Evolutionary conservation across 2,888 invertebrate species (phyloP).

Genomic region (Amblyjoppa fuscipennis): DNA sequence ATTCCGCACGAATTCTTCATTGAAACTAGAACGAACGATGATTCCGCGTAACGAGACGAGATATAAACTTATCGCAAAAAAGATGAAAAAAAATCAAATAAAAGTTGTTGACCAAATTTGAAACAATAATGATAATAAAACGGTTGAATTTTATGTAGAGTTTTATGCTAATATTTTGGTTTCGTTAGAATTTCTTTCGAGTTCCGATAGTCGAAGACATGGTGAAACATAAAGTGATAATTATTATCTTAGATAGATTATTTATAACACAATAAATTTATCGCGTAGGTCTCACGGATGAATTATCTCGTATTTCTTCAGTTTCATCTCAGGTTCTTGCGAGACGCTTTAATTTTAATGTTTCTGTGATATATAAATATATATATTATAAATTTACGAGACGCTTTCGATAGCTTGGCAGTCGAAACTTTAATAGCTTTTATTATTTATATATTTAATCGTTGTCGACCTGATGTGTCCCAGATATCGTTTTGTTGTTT

Average conservation of each 20-base stretch:
- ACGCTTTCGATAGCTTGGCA: constrained; percentile 1
- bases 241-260: constrained; percentile 59
- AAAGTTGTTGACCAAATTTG: constrained; percentile 66
- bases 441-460: constrained; percentile 7
- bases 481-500: constrained; percentile 18
- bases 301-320: constrained; percentile 8
- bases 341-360: constrained; percentile 54
- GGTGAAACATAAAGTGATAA: constrained; percentile 65
- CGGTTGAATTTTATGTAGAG: constrained; percentile 56
- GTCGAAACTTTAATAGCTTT: neutral
- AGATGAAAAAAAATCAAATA: constrained; percentile 1
- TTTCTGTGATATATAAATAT: constrained; percentile 64
- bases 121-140: constrained; percentile 69
- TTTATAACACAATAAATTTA: constrained; percentile 44
- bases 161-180: constrained; percentile 47
- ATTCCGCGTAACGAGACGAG: constrained; percentile 40
- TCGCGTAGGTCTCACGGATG: constrained; percentile 21
- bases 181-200: constrained; percentile 27
- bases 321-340: constrained; percentile 39
- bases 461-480: constrained; percentile 16
- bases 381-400: neutral
- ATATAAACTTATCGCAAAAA: constrained; percentile 39
- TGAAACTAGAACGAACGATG: constrained; percentile 18
- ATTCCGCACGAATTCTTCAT: neutral
- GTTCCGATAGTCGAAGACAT: constrained; percentile 48